Evolutionary conservation across 2,888 invertebrate species (phyloP), one percentile per base, ranked within the genome.

Genomic region (Teleogryllus oceanicus): DNA sequence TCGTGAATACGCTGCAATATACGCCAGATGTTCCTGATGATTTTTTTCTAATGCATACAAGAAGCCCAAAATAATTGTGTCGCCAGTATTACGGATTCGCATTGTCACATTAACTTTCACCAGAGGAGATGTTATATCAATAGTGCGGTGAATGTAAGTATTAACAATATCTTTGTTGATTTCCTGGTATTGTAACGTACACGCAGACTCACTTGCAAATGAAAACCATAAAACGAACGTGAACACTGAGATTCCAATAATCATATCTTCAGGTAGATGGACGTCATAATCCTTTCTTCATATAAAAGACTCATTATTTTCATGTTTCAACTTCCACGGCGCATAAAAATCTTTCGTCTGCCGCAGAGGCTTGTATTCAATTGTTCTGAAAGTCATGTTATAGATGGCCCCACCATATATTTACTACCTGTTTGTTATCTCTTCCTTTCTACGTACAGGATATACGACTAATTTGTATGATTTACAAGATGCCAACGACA

Each of bases 171-270:
- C n/a, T 18, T 13, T 18, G n/a, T 62, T n/a, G n/a, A 62, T 62
- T 62, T 62, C 13, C 62, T 62, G 13, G 16, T n/a, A n/a, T 18
- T 62, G 62, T 13, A 62, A 62, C 62, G n/a, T n/a, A 62, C n/a
- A 18, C 62, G n/a, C 62, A 62, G 62, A 62, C 13, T n/a, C 62
- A 62, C 62, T 37, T 37, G 37, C 37, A 8, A 37, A 37, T 37
- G 37, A 37, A 62, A n/a, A 62, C n/a, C 62, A 62, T n/a, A 62
- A 62, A 62, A 62, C 62, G n/a, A 62, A 62, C n/a, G 62, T n/a
- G n/a, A 62, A 62, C 62, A 62, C 16, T 18, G 62, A 62, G 13
- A 62, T 62, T 62, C 62, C 62, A 62, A 62, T 62, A 62, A 13
- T 62, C 62, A 62, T 62, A n/a, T 62, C 62, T n/a, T 13, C n/a